These are phyloP conservation scores for Scaptomyza parva DNA, from an alignment of 2,888 invertebrate species.

Conservation along the genomic window DNA sequence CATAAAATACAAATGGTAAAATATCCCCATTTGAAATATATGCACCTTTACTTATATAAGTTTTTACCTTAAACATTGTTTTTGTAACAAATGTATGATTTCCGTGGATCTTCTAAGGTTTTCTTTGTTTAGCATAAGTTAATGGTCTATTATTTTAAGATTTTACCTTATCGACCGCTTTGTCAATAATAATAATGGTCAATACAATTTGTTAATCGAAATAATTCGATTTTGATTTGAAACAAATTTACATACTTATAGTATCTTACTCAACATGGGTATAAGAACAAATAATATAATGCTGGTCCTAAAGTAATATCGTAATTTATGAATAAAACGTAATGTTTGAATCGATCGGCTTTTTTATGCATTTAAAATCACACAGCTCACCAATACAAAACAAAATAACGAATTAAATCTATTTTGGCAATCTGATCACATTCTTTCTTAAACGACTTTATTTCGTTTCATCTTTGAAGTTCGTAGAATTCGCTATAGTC, in stretches of 20 bases:
- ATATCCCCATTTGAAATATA: slow-evolving; percentile 6
- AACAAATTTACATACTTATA: slow-evolving; percentile 37
- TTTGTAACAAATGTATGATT: slow-evolving; percentile 38
- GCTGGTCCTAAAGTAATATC: slow-evolving; percentile 29
- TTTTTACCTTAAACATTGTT: slow-evolving; percentile 43
- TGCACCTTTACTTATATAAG: slow-evolving; percentile 49
- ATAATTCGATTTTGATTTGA: slow-evolving; percentile 24
- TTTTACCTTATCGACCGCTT: slow-evolving; percentile 44
- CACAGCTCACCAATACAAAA: neutral
- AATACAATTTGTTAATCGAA: slow-evolving; percentile 40
- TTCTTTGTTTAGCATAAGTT: slow-evolving; percentile 52
- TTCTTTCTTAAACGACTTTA: slow-evolving; percentile 8
- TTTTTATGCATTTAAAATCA: neutral
- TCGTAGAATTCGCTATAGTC: slow-evolving; percentile 75
- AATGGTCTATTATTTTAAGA: slow-evolving; percentile 50
- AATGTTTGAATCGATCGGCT: neutral
- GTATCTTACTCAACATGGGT: slow-evolving; percentile 25
- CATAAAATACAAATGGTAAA: slow-evolving; percentile 15
- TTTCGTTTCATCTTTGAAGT: slow-evolving; percentile 10
- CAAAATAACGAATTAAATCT: neutral
- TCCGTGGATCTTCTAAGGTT: slow-evolving; percentile 31
- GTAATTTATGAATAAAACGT: slow-evolving; percentile 13
- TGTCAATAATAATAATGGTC: slow-evolving; percentile 22
- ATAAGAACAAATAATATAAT: slow-evolving; percentile 12
- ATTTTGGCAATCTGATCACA: slow-evolving; percentile 17